These are phyloP conservation scores for Myopa tessellatipennis DNA, from an alignment of 2,888 invertebrate genomes.

Conservation along the genomic window DNA sequence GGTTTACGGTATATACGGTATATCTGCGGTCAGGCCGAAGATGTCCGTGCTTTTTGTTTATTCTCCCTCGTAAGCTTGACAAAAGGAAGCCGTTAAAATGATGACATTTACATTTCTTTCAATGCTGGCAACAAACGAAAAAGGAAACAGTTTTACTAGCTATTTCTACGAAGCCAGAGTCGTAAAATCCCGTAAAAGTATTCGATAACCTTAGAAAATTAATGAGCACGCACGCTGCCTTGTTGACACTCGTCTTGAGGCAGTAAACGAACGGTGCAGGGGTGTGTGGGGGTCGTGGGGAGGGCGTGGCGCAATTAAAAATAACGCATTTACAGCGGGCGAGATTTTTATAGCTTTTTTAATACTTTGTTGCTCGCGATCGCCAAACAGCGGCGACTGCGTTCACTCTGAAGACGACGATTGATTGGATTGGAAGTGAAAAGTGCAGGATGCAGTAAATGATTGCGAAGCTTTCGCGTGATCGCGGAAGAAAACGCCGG, in stretches of 20 bases:
- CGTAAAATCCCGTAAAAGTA: constrained; percentile 3
- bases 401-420: not conserved
- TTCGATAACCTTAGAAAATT: constrained; percentile 16
- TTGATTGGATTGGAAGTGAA: not conserved
- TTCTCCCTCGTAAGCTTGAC: not conserved
- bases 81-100: not conserved
- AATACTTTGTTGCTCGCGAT: constrained; percentile 10
- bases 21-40: too few relatives aligned
- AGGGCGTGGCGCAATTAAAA: constrained; percentile 4
- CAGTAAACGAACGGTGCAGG: not conserved
- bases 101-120: not conserved
- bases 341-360: constrained; percentile 10
- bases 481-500: too few relatives aligned
- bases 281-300: too few relatives aligned
- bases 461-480: not conserved
- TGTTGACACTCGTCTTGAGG: constrained; percentile 4
- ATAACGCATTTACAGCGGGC: not conserved
- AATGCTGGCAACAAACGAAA: not conserved
- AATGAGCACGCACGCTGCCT: constrained; percentile 5
- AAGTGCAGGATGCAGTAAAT: too few relatives aligned
- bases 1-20: too few relatives aligned
- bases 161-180: not conserved
- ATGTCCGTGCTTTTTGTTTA: not conserved
- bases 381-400: not conserved
- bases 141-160: not conserved